Conservation (phyloP, 1,140 invertebrate species). For the Drosophila kohkoa region DNA sequence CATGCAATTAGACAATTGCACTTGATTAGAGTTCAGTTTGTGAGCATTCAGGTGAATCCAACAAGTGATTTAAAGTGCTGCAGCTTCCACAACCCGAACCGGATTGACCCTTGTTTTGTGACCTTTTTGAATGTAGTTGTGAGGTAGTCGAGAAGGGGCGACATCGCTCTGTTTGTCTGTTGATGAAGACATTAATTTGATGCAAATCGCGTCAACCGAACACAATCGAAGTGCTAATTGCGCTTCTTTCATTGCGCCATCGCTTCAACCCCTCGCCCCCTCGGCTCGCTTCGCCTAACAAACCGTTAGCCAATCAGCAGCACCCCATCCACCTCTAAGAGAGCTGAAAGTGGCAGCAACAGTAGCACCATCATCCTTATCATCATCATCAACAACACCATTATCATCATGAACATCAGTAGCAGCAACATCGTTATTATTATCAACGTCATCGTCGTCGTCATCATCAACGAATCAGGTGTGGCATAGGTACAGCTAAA, state of each 20-base stretch:
- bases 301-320: conserved; percentile 64
- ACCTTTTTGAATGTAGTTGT: neutral
- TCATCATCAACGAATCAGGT: conserved; percentile 1
- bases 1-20: conserved; percentile 7
- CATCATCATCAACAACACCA: conserved; percentile 13
- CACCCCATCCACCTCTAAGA: conserved; percentile 1
- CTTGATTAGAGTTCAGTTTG: conserved; percentile 9
- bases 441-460: conserved; percentile 10
- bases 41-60: conserved; percentile 2
- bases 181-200: conserved; percentile 83
- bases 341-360: conserved; percentile 37
- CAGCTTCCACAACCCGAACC: neutral
- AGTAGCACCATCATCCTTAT: conserved; percentile 23
- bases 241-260: conserved; percentile 75
- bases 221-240: conserved; percentile 83
- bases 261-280: neutral
- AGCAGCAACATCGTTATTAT: conserved; percentile 28
- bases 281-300: conserved; percentile 37
- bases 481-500: conserved; percentile 28
- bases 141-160: neutral
- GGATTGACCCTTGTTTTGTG: conserved; percentile 8
- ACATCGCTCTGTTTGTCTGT: conserved; percentile 53
- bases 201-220: conserved; percentile 79
- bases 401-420: conserved; percentile 11
- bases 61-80: conserved; percentile 14